These are phyloP conservation scores for Bicyclus anynana DNA, from an alignment of 1,140 invertebrate species.

Conservation along the genomic window DNA sequence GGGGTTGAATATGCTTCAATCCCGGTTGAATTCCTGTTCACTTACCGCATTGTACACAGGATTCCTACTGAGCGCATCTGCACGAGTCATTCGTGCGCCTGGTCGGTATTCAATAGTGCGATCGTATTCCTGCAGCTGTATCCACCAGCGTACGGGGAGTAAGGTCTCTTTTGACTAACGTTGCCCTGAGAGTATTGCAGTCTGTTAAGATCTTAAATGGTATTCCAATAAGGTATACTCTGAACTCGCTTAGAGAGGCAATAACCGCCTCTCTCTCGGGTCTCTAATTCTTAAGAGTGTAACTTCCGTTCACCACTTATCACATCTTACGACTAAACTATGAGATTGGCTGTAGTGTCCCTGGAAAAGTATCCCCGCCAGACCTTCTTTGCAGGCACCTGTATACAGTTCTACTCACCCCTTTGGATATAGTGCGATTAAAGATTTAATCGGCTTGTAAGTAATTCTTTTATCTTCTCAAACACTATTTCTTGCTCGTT, in stretches of 20 bases:
- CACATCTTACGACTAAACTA: slow-evolving; percentile 18
- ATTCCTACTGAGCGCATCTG: slow-evolving; percentile 13
- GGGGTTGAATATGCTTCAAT: slow-evolving; percentile 35
- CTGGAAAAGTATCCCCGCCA: slow-evolving; percentile 3
- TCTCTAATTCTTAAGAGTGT: slow-evolving; percentile 21
- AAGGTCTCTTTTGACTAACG: slow-evolving; percentile 11
- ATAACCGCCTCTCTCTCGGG: slow-evolving; percentile 13
- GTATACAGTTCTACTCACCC: slow-evolving; percentile 38
- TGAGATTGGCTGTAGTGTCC: slow-evolving; percentile 1
- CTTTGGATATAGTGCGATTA: slow-evolving; percentile 33
- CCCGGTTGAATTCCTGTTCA: slow-evolving; percentile 3
- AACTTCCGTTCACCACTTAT: slow-evolving; percentile 10
- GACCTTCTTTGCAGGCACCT: slow-evolving; percentile 28
- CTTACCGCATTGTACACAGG: slow-evolving; percentile 11
- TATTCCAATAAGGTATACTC: slow-evolving; percentile 18
- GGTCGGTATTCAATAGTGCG: slow-evolving; percentile 14
- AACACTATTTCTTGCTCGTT: slow-evolving; percentile 9
- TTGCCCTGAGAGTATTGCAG: slow-evolving; percentile 13
- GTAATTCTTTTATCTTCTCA: background rate
- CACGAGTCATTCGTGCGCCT: slow-evolving; percentile 12
- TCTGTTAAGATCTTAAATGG: slow-evolving; percentile 19
- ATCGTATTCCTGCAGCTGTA: slow-evolving; percentile 15
- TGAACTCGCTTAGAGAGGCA: slow-evolving; percentile 9
- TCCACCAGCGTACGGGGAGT: slow-evolving; percentile 23
- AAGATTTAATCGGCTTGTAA: slow-evolving; percentile 14